Base-by-base conservation (phyloP, 2,113 vertebrate species). In the Odontophorus gujanensis region DNA sequence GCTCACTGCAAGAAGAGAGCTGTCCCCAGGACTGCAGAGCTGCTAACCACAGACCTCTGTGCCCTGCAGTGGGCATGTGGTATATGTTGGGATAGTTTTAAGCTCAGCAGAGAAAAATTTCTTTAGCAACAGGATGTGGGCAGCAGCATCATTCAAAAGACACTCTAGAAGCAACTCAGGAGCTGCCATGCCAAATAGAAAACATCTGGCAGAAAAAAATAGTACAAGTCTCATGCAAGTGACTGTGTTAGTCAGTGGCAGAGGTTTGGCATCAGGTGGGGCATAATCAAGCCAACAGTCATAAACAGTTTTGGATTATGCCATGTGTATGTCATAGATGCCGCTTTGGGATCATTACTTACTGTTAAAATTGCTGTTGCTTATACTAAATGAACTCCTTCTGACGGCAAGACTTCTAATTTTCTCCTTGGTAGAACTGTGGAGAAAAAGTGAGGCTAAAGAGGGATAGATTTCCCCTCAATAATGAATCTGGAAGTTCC, bases 31-130 rank as follows among this genome's bases (percentile, higher is more conserved):
- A 43, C 4, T 38, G 13, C 40, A 36, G 13, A 30, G 5, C 59
- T 59, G 17, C 45, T 40, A 19, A 30, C 26, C 19, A 51, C 11
- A 17, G 74, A 8, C 16, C 66, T 62, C 57, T 20, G 2, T 2
- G 0, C 11, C 4, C 17, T 1, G 0, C 36, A 0, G 1, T 11
- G 26, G 40, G 20, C 24, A 47, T 3, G 4, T 42, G 34, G 30
- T 53, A 16, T 61, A 2, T 10, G 6, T 65, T 9, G 43, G 47
- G 32, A 20, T 79, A 40, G 11, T 43, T 86, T 25, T 13, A 50
- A 75, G 32, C 34, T 59, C 74, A 34, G 15, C 21, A 47, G 36
- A 42, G 25, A 25, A 36, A 78, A 25, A 72, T 87, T 91, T 71
- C 40, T 61, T 63, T 32, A 55, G 45, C n/a, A 83, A 14, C 45